phyloP scores from a whole-genome alignment of 2,113 vertebrate species.

The Anser cygnoides region DNA sequence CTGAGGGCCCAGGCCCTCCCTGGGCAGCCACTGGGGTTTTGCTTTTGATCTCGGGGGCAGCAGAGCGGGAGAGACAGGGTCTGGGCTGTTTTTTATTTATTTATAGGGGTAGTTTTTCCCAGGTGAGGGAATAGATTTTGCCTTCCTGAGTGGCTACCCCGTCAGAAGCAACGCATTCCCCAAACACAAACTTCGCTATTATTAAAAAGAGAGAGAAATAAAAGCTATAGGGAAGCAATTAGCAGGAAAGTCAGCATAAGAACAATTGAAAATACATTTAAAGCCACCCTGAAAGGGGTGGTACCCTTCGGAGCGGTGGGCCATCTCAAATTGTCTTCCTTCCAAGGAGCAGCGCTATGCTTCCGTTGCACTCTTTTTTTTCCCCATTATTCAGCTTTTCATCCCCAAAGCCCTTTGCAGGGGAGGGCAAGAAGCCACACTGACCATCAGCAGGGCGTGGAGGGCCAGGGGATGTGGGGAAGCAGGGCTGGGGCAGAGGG shows the following conservation, averaged over 20 bases:
- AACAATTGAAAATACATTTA: background rate
- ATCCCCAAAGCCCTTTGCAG: background rate
- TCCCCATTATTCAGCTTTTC: background rate
- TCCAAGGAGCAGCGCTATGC: background rate
- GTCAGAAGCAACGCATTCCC: background rate
- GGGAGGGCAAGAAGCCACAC: background rate
- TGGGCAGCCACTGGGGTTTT: background rate
- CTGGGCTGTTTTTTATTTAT: background rate
- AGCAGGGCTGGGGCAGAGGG: fast-evolving
- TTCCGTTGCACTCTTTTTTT: background rate
- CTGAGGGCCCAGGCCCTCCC: background rate
- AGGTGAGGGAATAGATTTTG: background rate
- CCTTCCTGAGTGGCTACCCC: background rate
- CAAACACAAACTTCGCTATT: background rate
- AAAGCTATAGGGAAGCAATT: background rate
- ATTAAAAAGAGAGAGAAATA: background rate
- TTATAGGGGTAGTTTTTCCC: background rate
- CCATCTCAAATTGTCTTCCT: background rate
- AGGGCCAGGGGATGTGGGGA: background rate
- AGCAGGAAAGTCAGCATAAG: background rate
- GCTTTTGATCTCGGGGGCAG: background rate
- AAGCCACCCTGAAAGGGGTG: background rate
- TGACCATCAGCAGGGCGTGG: background rate
- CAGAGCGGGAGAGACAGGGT: background rate
- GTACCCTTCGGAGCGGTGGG: background rate